Conservation (phyloP, 1,140 invertebrate species). For the Drosophila fuyamai region DNA sequence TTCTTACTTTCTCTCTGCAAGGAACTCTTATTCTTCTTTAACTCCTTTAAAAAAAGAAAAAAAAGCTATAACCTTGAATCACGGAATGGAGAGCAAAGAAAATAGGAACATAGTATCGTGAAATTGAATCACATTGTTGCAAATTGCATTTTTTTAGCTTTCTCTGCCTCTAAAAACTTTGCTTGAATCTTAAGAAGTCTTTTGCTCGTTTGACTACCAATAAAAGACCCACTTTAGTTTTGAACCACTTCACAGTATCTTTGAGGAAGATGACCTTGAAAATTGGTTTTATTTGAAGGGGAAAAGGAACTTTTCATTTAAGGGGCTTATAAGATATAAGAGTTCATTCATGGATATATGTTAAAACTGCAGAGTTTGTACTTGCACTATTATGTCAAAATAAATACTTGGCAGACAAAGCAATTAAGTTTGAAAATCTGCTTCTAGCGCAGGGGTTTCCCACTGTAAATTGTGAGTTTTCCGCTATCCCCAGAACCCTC, state of each 20-base stretch:
- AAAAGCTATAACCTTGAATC: slow-evolving; percentile 3
- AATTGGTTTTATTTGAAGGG: no score
- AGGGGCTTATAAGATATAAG: no score
- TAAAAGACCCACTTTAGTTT: background rate
- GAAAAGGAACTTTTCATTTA: no score
- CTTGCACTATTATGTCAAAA: background rate
- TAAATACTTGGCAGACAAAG: background rate
- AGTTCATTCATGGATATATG: background rate
- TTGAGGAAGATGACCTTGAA: background rate
- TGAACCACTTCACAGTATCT: background rate
- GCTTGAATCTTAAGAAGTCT: background rate
- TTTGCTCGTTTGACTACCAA: background rate
- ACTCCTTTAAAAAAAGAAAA: background rate
- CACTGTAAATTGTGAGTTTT: slow-evolving; percentile 7
- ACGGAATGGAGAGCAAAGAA: slow-evolving; percentile 1
- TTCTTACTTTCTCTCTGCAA: background rate
- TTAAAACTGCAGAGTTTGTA: background rate
- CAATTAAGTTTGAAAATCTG: slow-evolving; percentile 24
- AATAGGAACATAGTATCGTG: background rate
- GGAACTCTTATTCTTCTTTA: background rate
- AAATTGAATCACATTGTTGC: slow-evolving; percentile 23
- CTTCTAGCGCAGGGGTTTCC: background rate
- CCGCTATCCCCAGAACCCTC: background rate
- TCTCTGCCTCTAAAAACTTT: background rate
- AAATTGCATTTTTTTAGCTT: slow-evolving; percentile 9